phyloP scores from a whole-genome alignment of 2,797 vertebrate species.

The Gouania willdenowi region DNA sequence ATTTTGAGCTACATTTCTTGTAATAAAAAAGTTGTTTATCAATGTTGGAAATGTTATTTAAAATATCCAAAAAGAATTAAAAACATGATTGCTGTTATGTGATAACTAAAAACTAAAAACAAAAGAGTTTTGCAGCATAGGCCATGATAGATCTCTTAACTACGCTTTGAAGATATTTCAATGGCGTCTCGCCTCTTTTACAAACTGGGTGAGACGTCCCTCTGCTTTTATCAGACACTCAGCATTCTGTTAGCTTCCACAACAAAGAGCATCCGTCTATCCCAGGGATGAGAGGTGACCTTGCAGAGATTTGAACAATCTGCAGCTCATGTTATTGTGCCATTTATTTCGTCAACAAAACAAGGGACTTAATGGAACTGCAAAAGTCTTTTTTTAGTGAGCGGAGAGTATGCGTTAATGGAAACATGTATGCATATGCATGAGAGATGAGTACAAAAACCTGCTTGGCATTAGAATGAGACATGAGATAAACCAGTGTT shows the following conservation, averaged over 20 bases:
- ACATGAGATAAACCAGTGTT: neutral
- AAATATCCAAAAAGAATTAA: neutral
- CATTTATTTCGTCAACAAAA: constrained; percentile 9
- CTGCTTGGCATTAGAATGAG: constrained; percentile 1
- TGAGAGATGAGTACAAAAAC: neutral
- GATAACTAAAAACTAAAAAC: neutral
- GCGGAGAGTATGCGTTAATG: neutral
- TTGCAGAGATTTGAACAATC: constrained; percentile 16
- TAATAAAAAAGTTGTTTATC: no score
- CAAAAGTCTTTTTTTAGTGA: constrained; percentile 2
- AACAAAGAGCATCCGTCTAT: constrained; percentile 33
- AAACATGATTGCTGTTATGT: neutral
- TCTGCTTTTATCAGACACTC: constrained; percentile 28
- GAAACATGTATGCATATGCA: neutral
- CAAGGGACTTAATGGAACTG: neutral
- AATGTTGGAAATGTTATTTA: neutral
- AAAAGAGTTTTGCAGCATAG: neutral
- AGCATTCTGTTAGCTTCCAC: constrained; percentile 10
- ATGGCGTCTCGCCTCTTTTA: constrained; percentile 9
- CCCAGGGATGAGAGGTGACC: constrained; percentile 18
- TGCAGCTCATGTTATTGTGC: constrained; percentile 3
- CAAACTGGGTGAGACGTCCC: neutral
- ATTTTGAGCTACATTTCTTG: no score
- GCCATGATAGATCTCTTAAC: constrained; percentile 10
- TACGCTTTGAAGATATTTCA: neutral